These are phyloP conservation scores for Antigone vipio DNA, from an alignment of 2,113 vertebrate genomes.

Conservation along the genomic window DNA sequence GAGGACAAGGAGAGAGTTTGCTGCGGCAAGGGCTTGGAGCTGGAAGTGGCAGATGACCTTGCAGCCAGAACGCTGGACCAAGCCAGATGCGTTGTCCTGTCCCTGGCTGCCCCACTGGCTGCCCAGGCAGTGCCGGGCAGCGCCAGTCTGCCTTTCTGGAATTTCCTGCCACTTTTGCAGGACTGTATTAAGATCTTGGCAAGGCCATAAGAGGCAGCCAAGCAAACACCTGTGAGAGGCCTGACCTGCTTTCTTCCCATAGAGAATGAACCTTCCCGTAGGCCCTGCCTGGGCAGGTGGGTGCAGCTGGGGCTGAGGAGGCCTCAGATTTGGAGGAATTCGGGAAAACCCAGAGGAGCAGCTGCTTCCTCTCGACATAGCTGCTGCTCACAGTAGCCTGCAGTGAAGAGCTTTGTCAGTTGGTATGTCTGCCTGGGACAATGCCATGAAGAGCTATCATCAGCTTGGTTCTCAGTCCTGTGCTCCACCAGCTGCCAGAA, in stretches of 20 bases:
- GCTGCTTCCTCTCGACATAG: neutral
- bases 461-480: neutral
- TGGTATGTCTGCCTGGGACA: neutral
- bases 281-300: neutral
- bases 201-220: neutral
- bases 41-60: neutral
- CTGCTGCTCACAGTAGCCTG: neutral
- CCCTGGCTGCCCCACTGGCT: neutral
- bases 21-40: neutral
- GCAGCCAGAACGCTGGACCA: fast-evolving
- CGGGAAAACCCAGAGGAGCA: neutral
- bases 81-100: fast-evolving
- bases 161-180: neutral
- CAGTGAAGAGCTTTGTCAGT: neutral
- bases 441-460: neutral
- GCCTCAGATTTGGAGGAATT: neutral
- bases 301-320: neutral
- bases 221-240: neutral
- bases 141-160: neutral
- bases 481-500: neutral
- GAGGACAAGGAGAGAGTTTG: neutral
- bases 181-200: neutral
- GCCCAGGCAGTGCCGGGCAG: fast-evolving
- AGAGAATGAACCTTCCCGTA: neutral
- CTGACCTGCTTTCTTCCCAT: neutral